Base-by-base conservation (phyloP, 2,797 vertebrate genomes). In the Carcharodon carcharias region DNA sequence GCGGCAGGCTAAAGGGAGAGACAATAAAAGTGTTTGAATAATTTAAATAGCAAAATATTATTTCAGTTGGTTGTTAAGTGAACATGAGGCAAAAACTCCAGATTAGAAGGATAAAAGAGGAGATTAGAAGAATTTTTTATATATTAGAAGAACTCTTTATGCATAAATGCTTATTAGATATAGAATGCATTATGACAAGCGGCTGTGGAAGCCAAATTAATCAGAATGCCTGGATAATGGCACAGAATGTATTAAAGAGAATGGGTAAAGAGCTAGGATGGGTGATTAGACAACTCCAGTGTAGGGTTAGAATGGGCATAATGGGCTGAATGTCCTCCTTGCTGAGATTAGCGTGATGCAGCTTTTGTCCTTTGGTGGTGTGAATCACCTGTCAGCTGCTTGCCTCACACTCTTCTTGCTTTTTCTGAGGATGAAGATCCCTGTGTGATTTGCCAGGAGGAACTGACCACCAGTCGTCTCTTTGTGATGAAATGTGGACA, bases 401-500 rank as follows among this genome's bases (percentile, higher is more conserved):
- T n/a, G 91, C 0, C 3, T 93, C 26, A 93, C 18, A 5, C 9
- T 73, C 1, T 58, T 26, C 54, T 71, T 95, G 45, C 50, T 95
- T 95, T 45, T 50, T 12, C 56, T 54, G 26, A 95, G 67, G 71
- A 95, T 35, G 65, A 73, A 21, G 67, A 56, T 56, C 45, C 71
- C 14, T 95, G 94, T 95, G 94, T 73, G 45, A 95, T 95, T 71
- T 95, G 94, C 94, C 94, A 95, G 45, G 94, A 95, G 35, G 94
- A 77, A 35, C 50, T 95, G 50, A 95, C 94, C 45, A 56, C 28
- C 28, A 95, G 18, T n/a, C 94, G 65, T 35, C 94, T 95, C 26
- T 95, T 95, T 77, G 94, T 95, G 69, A 71, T 95, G 94, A 95
- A 95, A 40, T 95, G 94, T 77, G 94, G 94, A 8, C 94, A 95